phyloP scores from a whole-genome alignment of 2,797 vertebrate genomes.

The Prunella strophiata region DNA sequence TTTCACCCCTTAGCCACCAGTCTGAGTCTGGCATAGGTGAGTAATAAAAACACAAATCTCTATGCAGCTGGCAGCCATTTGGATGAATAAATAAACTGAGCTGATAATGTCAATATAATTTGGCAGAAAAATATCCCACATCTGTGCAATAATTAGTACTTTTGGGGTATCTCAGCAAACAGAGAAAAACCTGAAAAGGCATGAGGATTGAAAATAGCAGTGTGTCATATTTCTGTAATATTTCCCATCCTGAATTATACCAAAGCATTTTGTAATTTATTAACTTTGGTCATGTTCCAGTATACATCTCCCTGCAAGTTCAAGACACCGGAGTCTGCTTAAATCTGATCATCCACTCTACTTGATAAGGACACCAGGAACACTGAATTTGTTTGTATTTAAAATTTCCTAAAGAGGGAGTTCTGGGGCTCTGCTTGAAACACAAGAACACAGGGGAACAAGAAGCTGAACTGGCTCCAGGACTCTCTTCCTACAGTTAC shows the following conservation, averaged over 20 bases:
- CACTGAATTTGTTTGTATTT: slow-evolving; percentile 26
- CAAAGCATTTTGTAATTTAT: slow-evolving; percentile 5
- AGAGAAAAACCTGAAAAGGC: slow-evolving; percentile 1
- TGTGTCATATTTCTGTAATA: neutral
- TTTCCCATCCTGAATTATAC: neutral
- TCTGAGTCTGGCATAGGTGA: neutral
- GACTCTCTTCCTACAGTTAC: slow-evolving; percentile 40
- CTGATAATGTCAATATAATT: slow-evolving; percentile 26
- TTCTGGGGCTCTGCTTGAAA: slow-evolving; percentile 51
- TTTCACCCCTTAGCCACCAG: neutral
- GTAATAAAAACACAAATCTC: slow-evolving; percentile 11
- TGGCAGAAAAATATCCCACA: neutral
- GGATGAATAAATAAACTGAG: slow-evolving; percentile 20
- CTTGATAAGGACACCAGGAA: neutral
- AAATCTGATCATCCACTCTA: neutral
- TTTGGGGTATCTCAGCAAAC: slow-evolving; percentile 23
- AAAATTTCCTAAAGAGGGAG: slow-evolving; percentile 53
- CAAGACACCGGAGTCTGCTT: neutral
- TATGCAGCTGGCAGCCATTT: slow-evolving; percentile 18
- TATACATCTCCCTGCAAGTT: neutral
- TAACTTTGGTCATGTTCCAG: neutral
- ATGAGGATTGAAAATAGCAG: neutral
- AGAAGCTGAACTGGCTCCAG: neutral
- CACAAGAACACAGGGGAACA: neutral
- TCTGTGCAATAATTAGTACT: slow-evolving; percentile 26